Percentiles rank a stretch among this genome's conserved stretches.
Conservation (phyloP, 2,797 vertebrate genomes). For the Acanthurus lineatus region DNA sequence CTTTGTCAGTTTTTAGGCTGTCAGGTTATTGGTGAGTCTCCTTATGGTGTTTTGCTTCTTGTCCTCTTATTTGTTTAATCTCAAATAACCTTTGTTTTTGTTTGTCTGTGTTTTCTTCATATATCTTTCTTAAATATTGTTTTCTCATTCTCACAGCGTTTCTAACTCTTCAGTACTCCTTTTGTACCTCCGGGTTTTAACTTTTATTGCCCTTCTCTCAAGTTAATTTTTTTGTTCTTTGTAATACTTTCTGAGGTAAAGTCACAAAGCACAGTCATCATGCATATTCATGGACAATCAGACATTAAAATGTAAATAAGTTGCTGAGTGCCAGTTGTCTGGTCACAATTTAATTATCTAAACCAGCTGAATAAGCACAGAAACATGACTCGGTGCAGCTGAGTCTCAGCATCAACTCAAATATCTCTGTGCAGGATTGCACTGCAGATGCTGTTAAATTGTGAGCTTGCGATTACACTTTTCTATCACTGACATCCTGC, state of each 20-base stretch:
- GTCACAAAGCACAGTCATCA: conserved; percentile 17
- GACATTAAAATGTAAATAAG: conserved; percentile 28
- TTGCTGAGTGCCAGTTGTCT: neutral
- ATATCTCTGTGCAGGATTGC: neutral
- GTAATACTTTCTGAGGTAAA: neutral
- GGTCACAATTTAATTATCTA: conserved; percentile 34
- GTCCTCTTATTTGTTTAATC: too few species aligned
- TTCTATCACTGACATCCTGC: neutral
- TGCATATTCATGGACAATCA: conserved; percentile 35
- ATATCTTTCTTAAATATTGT: too few species aligned
- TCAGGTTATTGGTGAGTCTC: too few species aligned
- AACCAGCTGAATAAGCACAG: conserved; percentile 34
- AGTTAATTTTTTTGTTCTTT: too few species aligned
- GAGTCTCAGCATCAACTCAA: neutral
- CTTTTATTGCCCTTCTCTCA: too few species aligned
- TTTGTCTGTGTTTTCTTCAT: too few species aligned
- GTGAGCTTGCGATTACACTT: neutral
- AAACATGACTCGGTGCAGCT: conserved; percentile 16
- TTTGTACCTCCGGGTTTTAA: too few species aligned
- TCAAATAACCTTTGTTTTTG: too few species aligned
- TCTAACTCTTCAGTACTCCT: too few species aligned
- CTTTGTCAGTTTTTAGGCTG: too few species aligned
- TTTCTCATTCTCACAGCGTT: too few species aligned
- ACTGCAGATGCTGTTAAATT: conserved; percentile 2
- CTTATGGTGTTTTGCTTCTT: too few species aligned